phyloP scores from a whole-genome alignment of 2,113 vertebrate genomes.

The Pongo abelii region DNA sequence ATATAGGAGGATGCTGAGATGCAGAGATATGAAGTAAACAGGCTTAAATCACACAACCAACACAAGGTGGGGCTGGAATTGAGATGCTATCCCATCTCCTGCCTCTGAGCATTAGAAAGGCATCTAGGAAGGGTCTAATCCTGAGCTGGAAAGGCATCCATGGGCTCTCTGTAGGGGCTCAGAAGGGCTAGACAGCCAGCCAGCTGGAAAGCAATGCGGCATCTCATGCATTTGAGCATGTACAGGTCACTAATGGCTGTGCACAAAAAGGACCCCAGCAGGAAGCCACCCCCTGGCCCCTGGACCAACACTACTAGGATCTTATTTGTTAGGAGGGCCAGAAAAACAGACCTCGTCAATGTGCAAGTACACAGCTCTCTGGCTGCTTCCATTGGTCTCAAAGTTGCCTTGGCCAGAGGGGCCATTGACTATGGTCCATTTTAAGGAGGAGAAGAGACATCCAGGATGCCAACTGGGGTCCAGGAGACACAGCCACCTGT shows the following conservation, averaged over 20 bases:
- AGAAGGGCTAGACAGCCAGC: background rate
- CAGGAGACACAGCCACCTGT: background rate
- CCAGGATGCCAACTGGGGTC: rapidly evolving
- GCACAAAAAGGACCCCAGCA: background rate
- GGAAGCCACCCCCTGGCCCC: background rate
- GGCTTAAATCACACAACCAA: background rate
- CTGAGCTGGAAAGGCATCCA: background rate
- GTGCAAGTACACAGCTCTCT: background rate
- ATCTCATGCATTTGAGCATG: background rate
- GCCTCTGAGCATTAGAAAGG: background rate
- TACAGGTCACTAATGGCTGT: background rate
- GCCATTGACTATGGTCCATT: background rate
- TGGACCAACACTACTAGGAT: background rate
- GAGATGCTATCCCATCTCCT: background rate
- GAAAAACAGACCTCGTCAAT: background rate
- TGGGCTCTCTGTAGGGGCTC: background rate
- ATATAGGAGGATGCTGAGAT: background rate
- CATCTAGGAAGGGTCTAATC: background rate
- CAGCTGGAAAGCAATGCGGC: background rate
- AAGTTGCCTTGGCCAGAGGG: background rate
- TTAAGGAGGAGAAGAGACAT: background rate
- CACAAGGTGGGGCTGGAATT: background rate
- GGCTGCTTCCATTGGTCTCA: background rate
- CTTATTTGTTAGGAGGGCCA: background rate
- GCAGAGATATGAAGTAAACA: background rate